Conservation (phyloP, 2,888 invertebrate species). For the Parasteatoda lunata region DNA sequence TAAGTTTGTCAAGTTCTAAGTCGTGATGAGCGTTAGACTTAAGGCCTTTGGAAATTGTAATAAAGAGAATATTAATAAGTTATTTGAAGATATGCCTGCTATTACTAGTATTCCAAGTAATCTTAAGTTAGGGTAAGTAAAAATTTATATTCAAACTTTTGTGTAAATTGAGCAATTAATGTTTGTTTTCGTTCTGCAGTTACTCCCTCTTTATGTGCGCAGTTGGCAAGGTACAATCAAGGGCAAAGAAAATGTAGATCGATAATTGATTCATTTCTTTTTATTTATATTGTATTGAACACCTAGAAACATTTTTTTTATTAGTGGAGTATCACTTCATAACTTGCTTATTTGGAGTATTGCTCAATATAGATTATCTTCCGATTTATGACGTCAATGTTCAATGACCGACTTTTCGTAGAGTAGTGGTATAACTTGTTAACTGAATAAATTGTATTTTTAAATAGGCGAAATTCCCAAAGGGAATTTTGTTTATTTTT, state of each 20-base stretch:
- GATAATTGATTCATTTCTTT: slow-evolving; percentile 6
- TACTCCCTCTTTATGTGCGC: slow-evolving; percentile 17
- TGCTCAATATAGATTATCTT: not conserved
- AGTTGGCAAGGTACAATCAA: slow-evolving; percentile 11
- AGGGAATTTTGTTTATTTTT: not conserved
- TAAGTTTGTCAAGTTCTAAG: slow-evolving; percentile 30
- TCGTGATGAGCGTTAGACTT: slow-evolving; percentile 59
- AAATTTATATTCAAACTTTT: slow-evolving; percentile 3
- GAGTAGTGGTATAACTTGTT: slow-evolving; percentile 38
- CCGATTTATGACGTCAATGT: slow-evolving; percentile 59
- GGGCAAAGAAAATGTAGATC: slow-evolving; percentile 44
- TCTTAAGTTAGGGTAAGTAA: slow-evolving; percentile 40
- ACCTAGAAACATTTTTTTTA: not conserved
- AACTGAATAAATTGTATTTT: slow-evolving; percentile 19
- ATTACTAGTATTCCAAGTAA: slow-evolving; percentile 59
- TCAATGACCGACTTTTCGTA: slow-evolving; percentile 63
- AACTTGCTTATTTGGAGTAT: not conserved
- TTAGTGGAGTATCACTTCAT: not conserved
- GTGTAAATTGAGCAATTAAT: not conserved
- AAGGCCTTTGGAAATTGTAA: slow-evolving; percentile 36
- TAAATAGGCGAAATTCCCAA: slow-evolving; percentile 25
- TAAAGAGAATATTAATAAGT: slow-evolving; percentile 62
- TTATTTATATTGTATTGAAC: not conserved
- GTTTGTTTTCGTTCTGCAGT: not conserved
- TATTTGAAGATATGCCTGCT: slow-evolving; percentile 63